phyloP scores from a whole-genome alignment of 2,888 invertebrate genomes.

The Rutpela maculata region DNA sequence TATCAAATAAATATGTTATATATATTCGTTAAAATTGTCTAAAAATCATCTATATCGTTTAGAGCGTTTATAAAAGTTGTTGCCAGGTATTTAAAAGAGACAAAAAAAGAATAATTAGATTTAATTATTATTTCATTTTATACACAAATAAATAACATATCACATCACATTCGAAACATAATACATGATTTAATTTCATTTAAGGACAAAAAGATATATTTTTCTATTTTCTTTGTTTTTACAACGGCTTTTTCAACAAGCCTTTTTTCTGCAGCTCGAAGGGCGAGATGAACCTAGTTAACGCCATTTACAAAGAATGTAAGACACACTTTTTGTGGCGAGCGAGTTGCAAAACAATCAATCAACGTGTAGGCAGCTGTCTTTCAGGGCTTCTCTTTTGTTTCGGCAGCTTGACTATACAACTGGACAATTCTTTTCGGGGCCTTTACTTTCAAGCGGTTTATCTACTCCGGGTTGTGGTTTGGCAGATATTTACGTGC shows the following conservation, averaged over 20 bases:
- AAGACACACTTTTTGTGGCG: slow-evolving; percentile 39
- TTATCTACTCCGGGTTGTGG: slow-evolving; percentile 6
- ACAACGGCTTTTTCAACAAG: slow-evolving; percentile 8
- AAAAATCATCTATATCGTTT: too few species aligned
- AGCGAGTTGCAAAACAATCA: slow-evolving; percentile 47
- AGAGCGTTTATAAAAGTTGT: too few species aligned
- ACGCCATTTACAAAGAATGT: slow-evolving; percentile 39
- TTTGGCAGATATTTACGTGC: background rate
- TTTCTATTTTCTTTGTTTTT: slow-evolving; percentile 28
- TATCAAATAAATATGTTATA: too few species aligned
- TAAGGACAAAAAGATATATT: background rate
- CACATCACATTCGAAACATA: background rate
- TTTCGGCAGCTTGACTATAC: slow-evolving; percentile 23
- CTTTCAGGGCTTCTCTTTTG: slow-evolving; percentile 37
- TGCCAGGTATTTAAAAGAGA: too few species aligned
- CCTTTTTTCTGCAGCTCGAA: slow-evolving; percentile 26
- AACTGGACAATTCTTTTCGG: slow-evolving; percentile 22
- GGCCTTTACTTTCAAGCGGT: background rate
- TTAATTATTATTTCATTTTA: background rate
- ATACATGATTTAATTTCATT: slow-evolving; percentile 5
- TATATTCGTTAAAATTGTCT: too few species aligned
- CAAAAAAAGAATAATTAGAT: too few species aligned
- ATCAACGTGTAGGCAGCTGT: slow-evolving; percentile 43
- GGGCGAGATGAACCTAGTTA: slow-evolving; percentile 37
- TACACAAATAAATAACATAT: background rate